Evolutionary conservation across 2,113 vertebrate genomes (phyloP), one percentile per base, ranked within the genome.

Genomic region (Platycercus adscitus): DNA sequence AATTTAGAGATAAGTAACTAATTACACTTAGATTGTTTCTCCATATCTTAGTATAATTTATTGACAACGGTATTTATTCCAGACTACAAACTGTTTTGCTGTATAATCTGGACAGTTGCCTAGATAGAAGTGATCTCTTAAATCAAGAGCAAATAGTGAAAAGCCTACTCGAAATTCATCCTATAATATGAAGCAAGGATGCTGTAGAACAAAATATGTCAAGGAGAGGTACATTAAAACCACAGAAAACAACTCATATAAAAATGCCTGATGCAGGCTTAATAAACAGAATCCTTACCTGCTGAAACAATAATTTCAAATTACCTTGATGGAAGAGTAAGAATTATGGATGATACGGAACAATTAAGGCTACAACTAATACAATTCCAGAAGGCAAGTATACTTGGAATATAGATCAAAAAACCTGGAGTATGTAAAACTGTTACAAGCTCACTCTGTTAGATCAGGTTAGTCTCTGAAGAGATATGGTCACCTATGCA

Each of bases 1-100:
- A 96, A 89, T 85, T 81, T 85, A 61, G 41, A 87, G 41, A 29
- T 49, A 86, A 79, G 11, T 44, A 86, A 55, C 29, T 93, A 49
- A 43, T 89, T 76, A 65, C 10, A 33, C 33, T 41, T 69, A 72
- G 50, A 68, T 50, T 81, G 41, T n/a, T 76, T 39, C 63, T 86
- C 83, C 29, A 13, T 13, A 81, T 2, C 5, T 87, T 84, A 61
- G 49, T 64, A 87, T 50, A 73, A 58, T 11, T 70, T 63, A 90
- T 49, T 75, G 76, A 81, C 88, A 88, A 35, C 81, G 37, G 72
- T 82, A 72, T 31, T 81, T 68, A 81, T 15, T 73, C 41, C 14
- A 64, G 60, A 75, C 43, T 94, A 77, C 46, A 90, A 81, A 88
- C 55, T 70, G 43, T 6, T 90, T 86, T 71, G 23, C 80, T 93